Evolutionary conservation across 1,140 invertebrate species (phyloP).

Genomic region (Dolichoris vasculosae): DNA sequence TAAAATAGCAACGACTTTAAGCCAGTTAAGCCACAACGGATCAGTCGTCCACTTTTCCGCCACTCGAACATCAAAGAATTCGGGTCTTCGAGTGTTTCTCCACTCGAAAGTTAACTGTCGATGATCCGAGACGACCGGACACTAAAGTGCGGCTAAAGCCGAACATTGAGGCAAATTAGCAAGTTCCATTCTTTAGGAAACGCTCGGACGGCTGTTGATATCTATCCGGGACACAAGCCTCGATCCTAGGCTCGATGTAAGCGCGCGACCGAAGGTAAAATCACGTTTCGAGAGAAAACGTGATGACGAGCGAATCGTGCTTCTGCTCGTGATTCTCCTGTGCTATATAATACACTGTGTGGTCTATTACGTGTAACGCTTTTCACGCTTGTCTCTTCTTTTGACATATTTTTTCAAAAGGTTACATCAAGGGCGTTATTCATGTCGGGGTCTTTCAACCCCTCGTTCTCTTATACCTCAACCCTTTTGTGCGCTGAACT

Average conservation of each 20-base stretch:
- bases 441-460: neutral
- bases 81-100: too few relatives aligned
- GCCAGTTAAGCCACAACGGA: too few relatives aligned
- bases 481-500: neutral
- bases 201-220: neutral
- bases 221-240: neutral
- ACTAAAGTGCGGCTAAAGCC: too few relatives aligned
- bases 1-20: too few relatives aligned
- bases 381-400: neutral
- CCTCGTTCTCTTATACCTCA: neutral
- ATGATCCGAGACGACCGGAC: neutral
- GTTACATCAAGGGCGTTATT: slow-evolving; percentile 8
- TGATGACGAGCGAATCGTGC: slow-evolving; percentile 34
- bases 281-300: slow-evolving; percentile 28
- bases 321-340: neutral
- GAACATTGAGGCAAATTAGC: neutral
- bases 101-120: too few relatives aligned
- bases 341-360: neutral
- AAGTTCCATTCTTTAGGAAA: neutral
- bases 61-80: neutral
- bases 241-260: slow-evolving; percentile 1
- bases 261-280: neutral
- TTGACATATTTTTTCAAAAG: neutral
- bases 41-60: too few relatives aligned
- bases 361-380: slow-evolving; percentile 4